These are phyloP conservation scores for Hipposideros armiger DNA, from an alignment of 2,113 vertebrate species.

Conservation along the genomic window DNA sequence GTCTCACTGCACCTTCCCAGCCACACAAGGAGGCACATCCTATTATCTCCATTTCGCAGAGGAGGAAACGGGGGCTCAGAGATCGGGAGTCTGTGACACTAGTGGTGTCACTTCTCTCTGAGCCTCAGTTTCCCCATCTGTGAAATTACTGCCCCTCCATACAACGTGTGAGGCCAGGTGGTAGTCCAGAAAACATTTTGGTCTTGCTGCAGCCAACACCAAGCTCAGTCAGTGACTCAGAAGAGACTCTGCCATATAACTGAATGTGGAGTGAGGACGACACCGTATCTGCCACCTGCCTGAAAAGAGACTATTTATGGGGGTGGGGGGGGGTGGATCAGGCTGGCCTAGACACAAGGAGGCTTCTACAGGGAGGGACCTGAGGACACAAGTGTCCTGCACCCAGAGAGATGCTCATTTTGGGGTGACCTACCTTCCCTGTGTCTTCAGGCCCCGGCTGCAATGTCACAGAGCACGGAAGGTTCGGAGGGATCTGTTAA, in stretches of 20 bases:
- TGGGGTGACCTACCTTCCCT: constrained; percentile 91
- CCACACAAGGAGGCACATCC: fast-evolving
- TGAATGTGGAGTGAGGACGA: neutral
- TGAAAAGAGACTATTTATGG: neutral
- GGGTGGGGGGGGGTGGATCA: neutral
- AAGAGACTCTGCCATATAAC: neutral
- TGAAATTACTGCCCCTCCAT: neutral
- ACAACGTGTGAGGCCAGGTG: neutral
- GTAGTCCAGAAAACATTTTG: neutral
- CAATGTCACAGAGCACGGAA: constrained; percentile 96
- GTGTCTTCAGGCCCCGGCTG: constrained; percentile 98
- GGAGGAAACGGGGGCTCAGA: neutral
- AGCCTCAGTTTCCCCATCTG: neutral
- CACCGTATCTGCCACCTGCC: fast-evolving
- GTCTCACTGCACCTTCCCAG: neutral
- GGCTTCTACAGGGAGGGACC: neutral
- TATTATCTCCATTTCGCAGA: neutral
- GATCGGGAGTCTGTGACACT: neutral
- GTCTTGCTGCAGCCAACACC: neutral
- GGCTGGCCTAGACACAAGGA: neutral
- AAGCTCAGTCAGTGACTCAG: neutral
- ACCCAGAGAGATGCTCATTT: neutral
- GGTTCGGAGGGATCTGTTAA: constrained; percentile 94
- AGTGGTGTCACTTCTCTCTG: neutral
- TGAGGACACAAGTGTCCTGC: neutral